phyloP scores from a whole-genome alignment of 2,888 invertebrate species.

The Chrysolina haemoptera region DNA sequence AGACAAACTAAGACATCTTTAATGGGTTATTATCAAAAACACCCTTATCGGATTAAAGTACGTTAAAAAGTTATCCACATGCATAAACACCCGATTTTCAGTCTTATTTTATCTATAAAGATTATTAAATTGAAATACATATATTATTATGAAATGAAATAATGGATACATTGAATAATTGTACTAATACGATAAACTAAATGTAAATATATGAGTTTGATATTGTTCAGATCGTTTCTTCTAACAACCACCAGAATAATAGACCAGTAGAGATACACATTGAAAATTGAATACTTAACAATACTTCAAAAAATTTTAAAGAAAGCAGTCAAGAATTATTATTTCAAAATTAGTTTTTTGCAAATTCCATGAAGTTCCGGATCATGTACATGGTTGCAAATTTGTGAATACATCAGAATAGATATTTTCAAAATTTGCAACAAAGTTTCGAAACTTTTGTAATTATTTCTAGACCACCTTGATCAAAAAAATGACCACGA shows the following conservation, averaged over 20 bases:
- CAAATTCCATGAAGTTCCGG: no score
- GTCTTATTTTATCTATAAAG: slow-evolving; percentile 15
- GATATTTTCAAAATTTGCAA: no score
- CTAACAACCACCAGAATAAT: background rate
- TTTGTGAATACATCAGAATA: no score
- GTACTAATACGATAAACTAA: background rate
- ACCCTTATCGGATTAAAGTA: slow-evolving; percentile 11
- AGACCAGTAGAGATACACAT: no score
- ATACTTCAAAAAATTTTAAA: no score
- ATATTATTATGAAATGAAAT: background rate
- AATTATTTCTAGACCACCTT: no score
- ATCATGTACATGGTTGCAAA: no score
- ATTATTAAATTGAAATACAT: background rate
- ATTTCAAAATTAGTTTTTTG: no score
- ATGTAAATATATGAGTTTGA: slow-evolving; percentile 12
- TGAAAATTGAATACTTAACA: no score
- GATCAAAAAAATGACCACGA: no score
- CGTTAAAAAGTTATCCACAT: slow-evolving; percentile 8
- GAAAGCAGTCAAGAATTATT: no score
- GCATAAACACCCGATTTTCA: slow-evolving; percentile 21
- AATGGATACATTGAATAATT: background rate
- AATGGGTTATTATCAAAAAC: background rate
- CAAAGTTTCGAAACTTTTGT: no score
- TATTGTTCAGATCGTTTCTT: slow-evolving; percentile 9
- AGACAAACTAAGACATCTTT: background rate